A percentile compares a stretch with the other conserved stretches of the same genome.
These are phyloP conservation scores for Cairina moschata DNA, from an alignment of 2,113 vertebrate species.

Conservation along the genomic window DNA sequence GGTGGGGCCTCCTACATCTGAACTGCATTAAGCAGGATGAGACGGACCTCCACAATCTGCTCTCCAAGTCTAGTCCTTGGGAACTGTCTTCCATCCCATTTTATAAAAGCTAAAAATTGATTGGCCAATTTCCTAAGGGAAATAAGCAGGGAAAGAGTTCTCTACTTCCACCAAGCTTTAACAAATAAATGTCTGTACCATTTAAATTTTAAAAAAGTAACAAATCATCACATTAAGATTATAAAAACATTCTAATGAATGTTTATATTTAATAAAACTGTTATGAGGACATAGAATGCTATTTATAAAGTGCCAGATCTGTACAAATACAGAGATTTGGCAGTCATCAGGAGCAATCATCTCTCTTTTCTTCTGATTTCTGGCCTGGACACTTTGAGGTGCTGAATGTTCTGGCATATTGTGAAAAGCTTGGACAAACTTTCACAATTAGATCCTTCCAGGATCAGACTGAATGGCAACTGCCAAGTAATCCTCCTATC, in stretches of 20 bases:
- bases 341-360: neutral
- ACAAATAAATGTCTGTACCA: neutral
- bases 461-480: neutral
- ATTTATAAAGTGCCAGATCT: neutral
- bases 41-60: conserved; percentile 27
- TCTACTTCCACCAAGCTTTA: neutral
- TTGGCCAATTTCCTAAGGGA: neutral
- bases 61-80: neutral
- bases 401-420: neutral
- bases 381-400: neutral
- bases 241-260: neutral
- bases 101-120: neutral
- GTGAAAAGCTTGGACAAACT: neutral
- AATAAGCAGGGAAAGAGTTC: neutral
- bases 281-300: neutral
- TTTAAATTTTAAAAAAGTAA: neutral
- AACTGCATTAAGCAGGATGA: conserved; percentile 43
- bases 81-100: neutral
- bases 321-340: neutral
- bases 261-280: neutral
- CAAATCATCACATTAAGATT: neutral
- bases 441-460: neutral
- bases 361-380: neutral
- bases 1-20: conserved; percentile 42
- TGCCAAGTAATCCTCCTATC: neutral